Evolutionary conservation across 2,113 vertebrate genomes (phyloP).

Genomic region (Poeciliopsis prolifica): DNA sequence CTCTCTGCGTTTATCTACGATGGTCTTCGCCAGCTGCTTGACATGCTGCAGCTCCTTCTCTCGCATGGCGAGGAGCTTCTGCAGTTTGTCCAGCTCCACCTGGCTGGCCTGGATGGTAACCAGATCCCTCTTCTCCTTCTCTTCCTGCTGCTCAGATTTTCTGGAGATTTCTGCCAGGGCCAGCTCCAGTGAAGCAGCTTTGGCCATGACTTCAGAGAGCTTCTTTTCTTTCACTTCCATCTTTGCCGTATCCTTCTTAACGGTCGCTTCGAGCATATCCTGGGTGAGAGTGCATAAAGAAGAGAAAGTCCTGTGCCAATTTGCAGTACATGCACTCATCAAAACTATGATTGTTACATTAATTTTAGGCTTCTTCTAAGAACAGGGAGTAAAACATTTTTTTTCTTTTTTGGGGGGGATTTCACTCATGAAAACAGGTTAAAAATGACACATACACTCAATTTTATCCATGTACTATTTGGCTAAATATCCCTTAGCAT

Average conservation of each 20-base stretch:
- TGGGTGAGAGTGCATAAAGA: conserved; percentile 56
- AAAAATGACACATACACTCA: background rate
- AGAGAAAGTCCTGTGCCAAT: background rate
- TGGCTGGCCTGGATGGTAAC: conserved; percentile 68
- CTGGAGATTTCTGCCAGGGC: conserved; percentile 56
- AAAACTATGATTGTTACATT: too few species aligned
- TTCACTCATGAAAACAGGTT: too few species aligned
- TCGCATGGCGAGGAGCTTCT: conserved; percentile 80
- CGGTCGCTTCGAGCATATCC: conserved; percentile 79
- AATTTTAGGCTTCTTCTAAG: too few species aligned
- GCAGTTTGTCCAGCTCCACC: conserved; percentile 82
- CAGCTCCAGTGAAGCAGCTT: conserved; percentile 78
- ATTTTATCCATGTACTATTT: background rate
- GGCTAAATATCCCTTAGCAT: background rate
- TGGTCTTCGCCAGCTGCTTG: conserved; percentile 80
- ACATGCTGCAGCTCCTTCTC: conserved; percentile 83
- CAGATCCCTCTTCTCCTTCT: conserved; percentile 50
- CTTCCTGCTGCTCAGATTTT: conserved; percentile 69
- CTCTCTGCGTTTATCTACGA: conserved; percentile 84
- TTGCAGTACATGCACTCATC: too few species aligned
- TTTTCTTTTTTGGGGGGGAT: too few species aligned
- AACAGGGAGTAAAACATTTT: too few species aligned
- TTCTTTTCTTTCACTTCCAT: conserved; percentile 76
- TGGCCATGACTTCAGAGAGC: conserved; percentile 73
- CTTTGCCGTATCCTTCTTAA: conserved; percentile 80